phyloP scores from a whole-genome alignment of 2,797 vertebrate species.

The Neosilurus mollespiculum region DNA sequence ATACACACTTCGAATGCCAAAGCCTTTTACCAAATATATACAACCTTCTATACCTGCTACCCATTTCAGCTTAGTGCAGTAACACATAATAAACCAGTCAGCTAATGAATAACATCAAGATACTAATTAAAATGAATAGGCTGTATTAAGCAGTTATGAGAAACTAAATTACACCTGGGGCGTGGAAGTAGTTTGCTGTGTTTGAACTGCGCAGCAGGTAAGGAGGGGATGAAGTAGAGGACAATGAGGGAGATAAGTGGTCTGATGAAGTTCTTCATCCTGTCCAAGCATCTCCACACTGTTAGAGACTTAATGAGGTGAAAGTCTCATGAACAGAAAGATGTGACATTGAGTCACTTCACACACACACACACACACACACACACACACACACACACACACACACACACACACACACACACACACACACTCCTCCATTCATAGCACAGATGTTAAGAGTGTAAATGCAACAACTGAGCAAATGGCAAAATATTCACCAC shows the following conservation, averaged over 20 bases:
- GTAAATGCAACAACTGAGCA: conserved; percentile 21
- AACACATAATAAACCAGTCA: conserved; percentile 2
- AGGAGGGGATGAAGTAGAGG: conserved; percentile 47
- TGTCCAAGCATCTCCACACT: conserved; percentile 62
- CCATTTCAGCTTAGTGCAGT: not conserved
- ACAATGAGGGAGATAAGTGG: conserved; percentile 57
- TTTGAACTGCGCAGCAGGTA: conserved; percentile 30
- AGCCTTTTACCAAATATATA: conserved; percentile 8
- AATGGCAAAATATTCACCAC: conserved; percentile 4
- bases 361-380: not conserved
- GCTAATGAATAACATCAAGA: conserved; percentile 19
- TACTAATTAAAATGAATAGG: conserved; percentile 7
- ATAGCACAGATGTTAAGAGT: conserved; percentile 14
- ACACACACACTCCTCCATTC: not conserved
- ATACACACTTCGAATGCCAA: conserved; percentile 18
- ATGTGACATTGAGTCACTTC: conserved; percentile 63
- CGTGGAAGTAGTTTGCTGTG: conserved; percentile 18
- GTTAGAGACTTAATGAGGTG: conserved; percentile 73
- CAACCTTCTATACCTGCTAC: not conserved
- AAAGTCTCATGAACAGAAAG: conserved; percentile 64
- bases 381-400: too few relatives aligned
- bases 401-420: too few relatives aligned
- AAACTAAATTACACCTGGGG: conserved; percentile 3
- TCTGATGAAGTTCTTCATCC: conserved; percentile 62
- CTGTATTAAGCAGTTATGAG: conserved; percentile 10